These are phyloP conservation scores for Drosophila rubida DNA, from an alignment of 2,888 invertebrate species.

Conservation along the genomic window DNA sequence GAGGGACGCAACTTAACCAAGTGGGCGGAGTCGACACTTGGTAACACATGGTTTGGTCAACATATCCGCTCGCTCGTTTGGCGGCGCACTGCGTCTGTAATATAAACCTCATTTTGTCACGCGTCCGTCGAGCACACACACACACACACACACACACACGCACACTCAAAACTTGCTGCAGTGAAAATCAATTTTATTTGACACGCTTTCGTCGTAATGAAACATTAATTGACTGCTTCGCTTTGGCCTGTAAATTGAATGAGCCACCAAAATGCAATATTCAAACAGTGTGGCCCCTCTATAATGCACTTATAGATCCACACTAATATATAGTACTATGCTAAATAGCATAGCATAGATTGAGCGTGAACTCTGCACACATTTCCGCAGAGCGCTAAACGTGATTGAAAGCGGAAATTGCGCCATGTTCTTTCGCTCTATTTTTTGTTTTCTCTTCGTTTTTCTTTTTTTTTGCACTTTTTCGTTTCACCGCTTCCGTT, in stretches of 20 bases:
- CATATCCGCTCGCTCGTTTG: slow-evolving; percentile 8
- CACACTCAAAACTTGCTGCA: not conserved
- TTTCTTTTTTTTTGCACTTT: slow-evolving; percentile 23
- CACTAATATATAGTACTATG: slow-evolving; percentile 11
- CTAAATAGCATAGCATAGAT: slow-evolving; percentile 1
- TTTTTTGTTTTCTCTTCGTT: too few relatives aligned
- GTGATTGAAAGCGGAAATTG: slow-evolving; percentile 76
- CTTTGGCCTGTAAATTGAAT: slow-evolving; percentile 26
- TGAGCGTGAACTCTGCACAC: slow-evolving; percentile 46
- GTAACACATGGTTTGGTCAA: slow-evolving; percentile 16
- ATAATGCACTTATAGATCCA: slow-evolving; percentile 17
- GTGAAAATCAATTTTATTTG: slow-evolving; percentile 65
- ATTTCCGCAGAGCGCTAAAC: slow-evolving; percentile 68
- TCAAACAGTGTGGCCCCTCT: slow-evolving; percentile 12
- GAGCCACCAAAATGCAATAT: slow-evolving; percentile 46
- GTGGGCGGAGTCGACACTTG: slow-evolving; percentile 12
- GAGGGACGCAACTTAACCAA: not conserved
- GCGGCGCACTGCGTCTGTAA: slow-evolving; percentile 40
- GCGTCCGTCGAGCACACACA: slow-evolving; percentile 17
- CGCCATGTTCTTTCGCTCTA: slow-evolving; percentile 42
- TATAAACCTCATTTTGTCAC: slow-evolving; percentile 37
- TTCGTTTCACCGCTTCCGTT: slow-evolving; percentile 58
- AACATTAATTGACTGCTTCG: slow-evolving; percentile 57
- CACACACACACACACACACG: slow-evolving; percentile 4
- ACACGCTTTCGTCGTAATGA: slow-evolving; percentile 56